Evolutionary conservation across 2,797 vertebrate species (phyloP).

Genomic region (Petrocephalus schoutedeni): DNA sequence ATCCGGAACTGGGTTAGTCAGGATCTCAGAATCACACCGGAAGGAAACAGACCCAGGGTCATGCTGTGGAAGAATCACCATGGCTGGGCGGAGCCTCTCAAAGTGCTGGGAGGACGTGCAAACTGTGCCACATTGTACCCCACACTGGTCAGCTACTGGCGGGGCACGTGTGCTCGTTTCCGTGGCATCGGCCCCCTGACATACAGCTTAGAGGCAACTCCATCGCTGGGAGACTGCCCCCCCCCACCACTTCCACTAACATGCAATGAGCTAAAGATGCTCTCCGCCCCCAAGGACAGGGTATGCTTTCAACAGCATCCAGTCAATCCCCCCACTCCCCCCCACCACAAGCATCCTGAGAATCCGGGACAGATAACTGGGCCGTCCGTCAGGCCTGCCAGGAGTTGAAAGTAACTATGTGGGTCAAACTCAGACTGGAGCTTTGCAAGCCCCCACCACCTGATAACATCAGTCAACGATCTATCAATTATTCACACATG

Average conservation of each 20-base stretch:
- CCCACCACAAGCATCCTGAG: background rate
- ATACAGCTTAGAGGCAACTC: background rate
- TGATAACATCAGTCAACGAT: constrained; percentile 35
- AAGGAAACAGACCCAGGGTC: background rate
- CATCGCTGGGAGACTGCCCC: background rate
- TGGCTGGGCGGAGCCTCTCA: background rate
- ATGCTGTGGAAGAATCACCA: background rate
- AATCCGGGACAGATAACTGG: constrained; percentile 34
- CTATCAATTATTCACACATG: constrained; percentile 41
- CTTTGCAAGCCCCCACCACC: constrained; percentile 24
- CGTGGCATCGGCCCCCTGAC: background rate
- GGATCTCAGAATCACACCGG: background rate
- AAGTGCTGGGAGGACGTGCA: background rate
- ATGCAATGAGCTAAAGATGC: background rate
- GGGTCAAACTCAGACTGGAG: constrained; percentile 48
- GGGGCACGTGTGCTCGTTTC: background rate
- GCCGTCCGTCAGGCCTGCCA: constrained; percentile 51
- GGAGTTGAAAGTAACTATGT: constrained; percentile 59
- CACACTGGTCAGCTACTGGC: background rate
- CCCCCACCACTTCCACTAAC: background rate
- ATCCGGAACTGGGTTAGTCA: background rate
- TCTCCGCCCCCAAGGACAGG: background rate
- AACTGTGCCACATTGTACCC: background rate
- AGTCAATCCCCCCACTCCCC: background rate
- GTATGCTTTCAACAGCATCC: constrained; percentile 15